Conservation (phyloP, 2,888 invertebrate genomes). For the Rambutsinella grinnellia region DNA sequence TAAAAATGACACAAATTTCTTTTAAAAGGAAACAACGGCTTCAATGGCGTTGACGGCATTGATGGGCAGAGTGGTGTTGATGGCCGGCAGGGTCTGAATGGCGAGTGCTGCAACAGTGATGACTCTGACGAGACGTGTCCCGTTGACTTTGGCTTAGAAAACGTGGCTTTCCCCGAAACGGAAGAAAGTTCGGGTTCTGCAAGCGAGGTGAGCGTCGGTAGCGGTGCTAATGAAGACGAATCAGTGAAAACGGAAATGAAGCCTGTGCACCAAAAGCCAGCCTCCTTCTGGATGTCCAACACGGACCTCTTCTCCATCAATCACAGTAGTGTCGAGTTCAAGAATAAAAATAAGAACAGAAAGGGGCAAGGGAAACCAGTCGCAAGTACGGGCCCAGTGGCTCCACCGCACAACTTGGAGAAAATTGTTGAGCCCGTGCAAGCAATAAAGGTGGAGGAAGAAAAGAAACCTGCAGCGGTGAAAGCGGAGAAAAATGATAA, state of each 20-base stretch:
- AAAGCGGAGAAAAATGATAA: not conserved
- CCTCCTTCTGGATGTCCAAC: slow-evolving; percentile 4
- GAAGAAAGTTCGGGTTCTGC: not conserved
- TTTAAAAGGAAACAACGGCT: slow-evolving; percentile 11
- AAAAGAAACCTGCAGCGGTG: not conserved
- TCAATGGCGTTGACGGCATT: slow-evolving; percentile 3
- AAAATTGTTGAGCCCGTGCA: not conserved
- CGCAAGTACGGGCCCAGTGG: too few species aligned
- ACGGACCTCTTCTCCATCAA: not conserved
- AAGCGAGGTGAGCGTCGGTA: not conserved
- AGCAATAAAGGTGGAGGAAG: not conserved
- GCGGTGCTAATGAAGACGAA: not conserved
- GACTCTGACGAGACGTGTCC: not conserved
- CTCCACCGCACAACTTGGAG: not conserved
- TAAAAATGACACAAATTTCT: not conserved
- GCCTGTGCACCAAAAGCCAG: not conserved
- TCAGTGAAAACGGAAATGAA: not conserved
- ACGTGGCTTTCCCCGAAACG: not conserved
- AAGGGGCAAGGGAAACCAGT: not conserved
- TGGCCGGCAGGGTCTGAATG: slow-evolving; percentile 4
- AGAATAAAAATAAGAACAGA: slow-evolving; percentile 6
- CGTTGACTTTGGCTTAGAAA: not conserved
- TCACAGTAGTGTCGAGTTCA: not conserved
- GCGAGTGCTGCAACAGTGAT: slow-evolving; percentile 12
- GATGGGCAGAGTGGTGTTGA: slow-evolving; percentile 21